Evolutionary conservation across 2,113 vertebrate species (phyloP).

Genomic region (Nesospiza acunhae): DNA sequence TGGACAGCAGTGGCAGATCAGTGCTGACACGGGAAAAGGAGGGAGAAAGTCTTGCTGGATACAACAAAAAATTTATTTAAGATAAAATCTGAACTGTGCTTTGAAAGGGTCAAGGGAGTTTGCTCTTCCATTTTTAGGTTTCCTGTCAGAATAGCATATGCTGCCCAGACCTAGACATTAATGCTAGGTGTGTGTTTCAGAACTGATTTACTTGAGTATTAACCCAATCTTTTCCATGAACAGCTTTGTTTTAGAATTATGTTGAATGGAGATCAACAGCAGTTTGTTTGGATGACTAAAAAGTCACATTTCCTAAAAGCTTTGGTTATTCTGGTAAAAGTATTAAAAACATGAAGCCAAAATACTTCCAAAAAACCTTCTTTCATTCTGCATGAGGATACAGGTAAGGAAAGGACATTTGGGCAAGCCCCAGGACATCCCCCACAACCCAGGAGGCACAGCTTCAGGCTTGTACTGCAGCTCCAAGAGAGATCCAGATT

Average conservation of each 20-base stretch:
- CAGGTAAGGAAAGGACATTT: background rate
- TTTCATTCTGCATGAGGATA: background rate
- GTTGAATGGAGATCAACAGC: background rate
- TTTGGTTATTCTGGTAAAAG: background rate
- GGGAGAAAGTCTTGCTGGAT: background rate
- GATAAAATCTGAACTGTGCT: background rate
- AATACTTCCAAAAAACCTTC: background rate
- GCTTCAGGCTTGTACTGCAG: background rate
- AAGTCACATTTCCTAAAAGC: background rate
- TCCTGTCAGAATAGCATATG: background rate
- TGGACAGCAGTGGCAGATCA: background rate
- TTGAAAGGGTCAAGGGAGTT: background rate
- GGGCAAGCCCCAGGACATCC: background rate
- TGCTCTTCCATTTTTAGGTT: background rate
- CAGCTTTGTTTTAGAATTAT: background rate
- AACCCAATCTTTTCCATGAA: background rate
- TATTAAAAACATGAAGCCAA: background rate
- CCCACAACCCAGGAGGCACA: background rate
- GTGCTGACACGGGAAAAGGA: background rate
- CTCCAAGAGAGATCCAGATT: background rate
- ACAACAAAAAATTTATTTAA: background rate
- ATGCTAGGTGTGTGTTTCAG: background rate
- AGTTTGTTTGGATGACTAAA: background rate
- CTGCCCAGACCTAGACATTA: background rate
- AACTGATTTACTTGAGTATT: background rate